phyloP scores from a whole-genome alignment of 2,797 vertebrate species.

The Mastacembelus armatus region DNA sequence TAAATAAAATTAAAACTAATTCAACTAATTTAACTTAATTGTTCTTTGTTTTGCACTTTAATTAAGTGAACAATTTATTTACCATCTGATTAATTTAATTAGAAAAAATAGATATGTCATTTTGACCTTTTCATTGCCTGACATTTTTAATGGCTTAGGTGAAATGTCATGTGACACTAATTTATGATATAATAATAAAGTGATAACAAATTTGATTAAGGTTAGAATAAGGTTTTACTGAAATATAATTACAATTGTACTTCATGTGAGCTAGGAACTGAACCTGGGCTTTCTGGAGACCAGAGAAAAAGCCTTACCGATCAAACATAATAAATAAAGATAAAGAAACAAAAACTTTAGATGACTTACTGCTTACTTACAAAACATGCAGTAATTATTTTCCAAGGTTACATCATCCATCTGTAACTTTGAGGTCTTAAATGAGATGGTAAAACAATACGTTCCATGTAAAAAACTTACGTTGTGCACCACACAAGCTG shows the following conservation, averaged over 20 bases:
- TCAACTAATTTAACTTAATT: background rate
- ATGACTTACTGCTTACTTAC: conserved; percentile 25
- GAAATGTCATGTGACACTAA: background rate
- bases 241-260: background rate
- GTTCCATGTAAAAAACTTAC: conserved; percentile 15
- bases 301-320: conserved; percentile 42
- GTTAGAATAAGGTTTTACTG: background rate
- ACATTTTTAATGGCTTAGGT: background rate
- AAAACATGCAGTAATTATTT: conserved; percentile 12
- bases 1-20: background rate
- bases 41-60: background rate
- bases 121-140: background rate
- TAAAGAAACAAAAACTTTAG: conserved; percentile 35
- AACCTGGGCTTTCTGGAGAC: conserved; percentile 15
- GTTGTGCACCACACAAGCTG: conserved; percentile 1
- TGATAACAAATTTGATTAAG: too few species aligned
- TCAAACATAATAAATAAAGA: conserved; percentile 37
- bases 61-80: background rate
- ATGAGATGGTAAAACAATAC: background rate
- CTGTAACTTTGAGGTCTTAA: background rate
- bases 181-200: too few species aligned
- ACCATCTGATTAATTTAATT: background rate
- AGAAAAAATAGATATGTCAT: background rate
- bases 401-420: conserved; percentile 13
- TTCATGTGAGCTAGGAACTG: background rate